Base-by-base conservation (phyloP, 2,113 vertebrate genomes). In the Donacobius atricapilla region DNA sequence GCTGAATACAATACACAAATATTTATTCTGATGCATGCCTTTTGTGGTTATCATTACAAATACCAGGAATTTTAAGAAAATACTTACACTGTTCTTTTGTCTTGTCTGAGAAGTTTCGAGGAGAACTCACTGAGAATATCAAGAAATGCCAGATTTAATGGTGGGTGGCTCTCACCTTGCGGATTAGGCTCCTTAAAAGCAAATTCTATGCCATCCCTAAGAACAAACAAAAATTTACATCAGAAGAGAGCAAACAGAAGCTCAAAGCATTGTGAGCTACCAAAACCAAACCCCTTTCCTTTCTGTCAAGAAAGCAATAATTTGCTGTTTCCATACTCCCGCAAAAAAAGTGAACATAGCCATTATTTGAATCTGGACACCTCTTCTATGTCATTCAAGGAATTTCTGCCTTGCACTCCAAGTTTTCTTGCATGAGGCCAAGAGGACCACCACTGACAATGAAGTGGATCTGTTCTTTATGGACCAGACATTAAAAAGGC, bases 21-120 rank as follows among this genome's bases (percentile, higher is more conserved):
- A 69, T n/a, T 70, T 87, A 65, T 42, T 77, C 58, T 81, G 27
- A 63, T 10, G 6, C 10, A 21, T 4, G 3, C 15, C 10, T 72
- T 71, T 56, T 44, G 39, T 3, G 1, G 15, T 63, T 73, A 77
- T n/a, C 61, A 15, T 58, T 71, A 28, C 35, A 72, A 84, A 73
- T 76, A 92, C 37, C 76, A 95, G 30, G 40, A 83, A 75, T 24
- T 77, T 24, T 68, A 83, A 25, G 42, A 60, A 92, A 97, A 95
- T 95, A 99, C 99, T 98, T 99, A 99, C 99, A 99, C 99, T 96
- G 99, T 99, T 98, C 99, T 99, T 97, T 99, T 99, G 98, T 99
- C 99, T 98, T 99, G 99, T 97, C 98, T 99, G 97, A 99, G 98
- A 78, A 99, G 98, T 97, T 99, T 99, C 65, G 99, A 99, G 97